A percentile compares a stretch with the other conserved stretches of the same genome.
phyloP scores from a whole-genome alignment of 2,797 vertebrate genomes.

The Sebastes goodei region DNA sequence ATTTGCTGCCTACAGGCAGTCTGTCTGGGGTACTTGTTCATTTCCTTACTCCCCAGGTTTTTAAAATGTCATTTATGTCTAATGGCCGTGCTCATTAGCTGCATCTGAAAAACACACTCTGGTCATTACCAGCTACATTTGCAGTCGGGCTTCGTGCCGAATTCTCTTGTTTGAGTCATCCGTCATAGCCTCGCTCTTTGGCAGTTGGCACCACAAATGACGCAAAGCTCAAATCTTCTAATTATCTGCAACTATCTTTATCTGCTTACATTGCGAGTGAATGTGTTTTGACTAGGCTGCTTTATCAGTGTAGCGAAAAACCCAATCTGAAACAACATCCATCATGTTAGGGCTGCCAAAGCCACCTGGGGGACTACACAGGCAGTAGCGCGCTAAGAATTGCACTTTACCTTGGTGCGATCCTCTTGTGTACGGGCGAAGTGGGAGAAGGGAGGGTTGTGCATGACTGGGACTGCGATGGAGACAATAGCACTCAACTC shows the following conservation, averaged over 20 bases:
- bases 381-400: constrained; percentile 47
- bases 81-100: constrained; percentile 82
- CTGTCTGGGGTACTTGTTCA: constrained; percentile 52
- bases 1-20: constrained; percentile 47
- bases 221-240: constrained; percentile 70
- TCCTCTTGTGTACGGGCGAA: constrained; percentile 35
- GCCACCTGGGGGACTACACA: constrained; percentile 54
- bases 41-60: constrained; percentile 67
- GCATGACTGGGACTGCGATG: constrained; percentile 1
- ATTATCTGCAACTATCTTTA: constrained; percentile 75
- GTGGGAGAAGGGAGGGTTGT: constrained; percentile 13
- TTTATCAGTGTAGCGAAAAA: constrained; percentile 65
- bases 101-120: constrained; percentile 75
- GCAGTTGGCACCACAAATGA: constrained; percentile 64
- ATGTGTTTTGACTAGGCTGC: constrained; percentile 68
- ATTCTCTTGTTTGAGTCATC: constrained; percentile 71
- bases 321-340: constrained; percentile 73
- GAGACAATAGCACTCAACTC: constrained; percentile 56
- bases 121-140: constrained; percentile 79
- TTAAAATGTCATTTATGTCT: constrained; percentile 82
- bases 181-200: constrained; percentile 63
- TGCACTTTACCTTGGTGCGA: constrained; percentile 59
- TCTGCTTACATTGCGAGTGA: constrained; percentile 61
- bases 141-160: constrained; percentile 70
- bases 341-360: constrained; percentile 62